Evolutionary conservation across 2,888 invertebrate genomes (phyloP), one percentile per base, ranked within the genome.

Genomic region (Polyommatus icarus): DNA sequence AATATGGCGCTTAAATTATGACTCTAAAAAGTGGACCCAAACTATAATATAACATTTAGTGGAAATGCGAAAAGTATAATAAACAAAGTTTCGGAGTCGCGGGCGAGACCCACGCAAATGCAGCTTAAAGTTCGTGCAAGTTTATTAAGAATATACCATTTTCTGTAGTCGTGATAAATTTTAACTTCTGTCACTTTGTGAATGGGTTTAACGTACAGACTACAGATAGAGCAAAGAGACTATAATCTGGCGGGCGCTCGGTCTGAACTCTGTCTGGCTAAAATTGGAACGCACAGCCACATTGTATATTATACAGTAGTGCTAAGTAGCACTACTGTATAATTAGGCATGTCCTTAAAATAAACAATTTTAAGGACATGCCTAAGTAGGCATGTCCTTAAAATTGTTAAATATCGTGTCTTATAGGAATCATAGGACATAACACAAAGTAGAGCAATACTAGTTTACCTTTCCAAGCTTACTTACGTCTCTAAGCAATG

Each of bases 111-210:
- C 50, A 54, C 20, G 75, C 75, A 75, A 29, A n/a, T n/a, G n/a
- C n/a, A n/a, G 75, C 75, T 54, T 75, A 75, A 75, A 75, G 75
- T 75, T 75, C 1, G 18, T 15, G 1, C 50, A 29, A 54, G 75
- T 54, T 75, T 75, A 75, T 75, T 75, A 75, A 75, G 75, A 54
- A 75, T 75, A 75, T 32, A 75, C 75, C 75, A 75, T 75, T 73
- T 73, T 75, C 75, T 75, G 75, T 75, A 75, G 75, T 75, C 29
- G 75, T 50, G 75, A 75, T 75, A 75, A 75, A 75, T 75, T 75
- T 75, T 75, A 75, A 75, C 75, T 75, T 75, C 75, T 75, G 75
- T 75, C 75, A 54, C 75, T 75, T 50, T 18, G 75, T 50, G 75
- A 75, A 54, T 50, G 75, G 54, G 54, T 75, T 75, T 75, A 75